Evolutionary conservation across 1,140 invertebrate species (phyloP), one percentile per base, ranked within the genome.

Genomic region (Vanessa atalanta): DNA sequence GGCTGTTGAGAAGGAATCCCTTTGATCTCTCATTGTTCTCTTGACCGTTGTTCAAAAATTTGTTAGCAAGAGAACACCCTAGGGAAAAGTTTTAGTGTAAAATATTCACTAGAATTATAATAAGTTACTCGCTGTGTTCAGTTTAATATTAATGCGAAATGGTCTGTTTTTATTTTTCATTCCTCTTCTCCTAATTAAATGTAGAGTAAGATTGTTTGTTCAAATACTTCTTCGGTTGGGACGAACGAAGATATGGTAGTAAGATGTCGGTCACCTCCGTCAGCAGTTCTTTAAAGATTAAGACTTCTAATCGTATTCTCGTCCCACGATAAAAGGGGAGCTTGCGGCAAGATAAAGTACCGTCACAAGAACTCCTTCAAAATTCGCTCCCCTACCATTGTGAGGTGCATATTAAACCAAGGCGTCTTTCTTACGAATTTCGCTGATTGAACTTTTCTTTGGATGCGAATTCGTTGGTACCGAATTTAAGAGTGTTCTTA

Each of bases 331-430:
- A 85, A 87, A 83, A 81, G 76, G 81, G 84, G 84, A 79, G 81
- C 80, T 86, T 89, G 88, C 78, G 89, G 88, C 77, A 78, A 89
- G 88, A 90, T 91, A 90, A 90, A 90, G 87, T 88, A 85, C 87
- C 84, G 77, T 77, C 77, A 79, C 78, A 85, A 90, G 84, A 83
- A 85, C 85, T 85, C 83, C 88, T 89, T 86, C 86, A 89, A 87
- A 90, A 87, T 85, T 89, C 82, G 74, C 83, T 80, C 85, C 86
- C 85, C 85, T 79, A 82, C 84, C 82, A 91, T 92, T 90, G 88
- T 88, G 83, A 87, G 84, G 83, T 89, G 89, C 88, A 89, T 92
- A 89, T 91, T 89, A 88, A 91, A 88, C 81, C 80, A 83, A 83
- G 81, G 79, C 79, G 81, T 79, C 79, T 86, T 86, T 86, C 88